Evolutionary conservation across 2,113 vertebrate genomes (phyloP).

Genomic region (Bolborhynchus lineola): DNA sequence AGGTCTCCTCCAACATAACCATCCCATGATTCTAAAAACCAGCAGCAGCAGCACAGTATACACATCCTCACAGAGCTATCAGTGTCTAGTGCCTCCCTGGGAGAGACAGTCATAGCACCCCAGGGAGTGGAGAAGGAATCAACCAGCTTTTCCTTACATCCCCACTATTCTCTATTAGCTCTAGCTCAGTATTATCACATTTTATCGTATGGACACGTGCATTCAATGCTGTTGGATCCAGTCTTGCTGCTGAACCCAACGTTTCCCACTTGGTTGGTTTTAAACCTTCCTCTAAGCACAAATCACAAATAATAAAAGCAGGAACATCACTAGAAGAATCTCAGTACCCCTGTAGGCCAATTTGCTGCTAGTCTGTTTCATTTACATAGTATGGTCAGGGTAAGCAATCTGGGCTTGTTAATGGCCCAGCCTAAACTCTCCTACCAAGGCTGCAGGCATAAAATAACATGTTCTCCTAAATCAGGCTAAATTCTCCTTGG

Average conservation of each 20-base stretch:
- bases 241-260: not conserved
- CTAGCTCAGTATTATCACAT: not conserved
- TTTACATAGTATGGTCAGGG: not conserved
- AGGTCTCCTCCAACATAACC: not conserved
- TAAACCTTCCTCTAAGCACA: not conserved
- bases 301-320: not conserved
- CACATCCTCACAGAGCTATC: not conserved
- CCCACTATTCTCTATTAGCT: not conserved
- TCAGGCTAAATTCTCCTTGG: not conserved
- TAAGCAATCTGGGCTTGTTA: not conserved
- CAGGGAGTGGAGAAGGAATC: not conserved
- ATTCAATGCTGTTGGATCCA: not conserved
- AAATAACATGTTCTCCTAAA: not conserved
- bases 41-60: not conserved
- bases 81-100: not conserved
- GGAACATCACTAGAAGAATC: not conserved
- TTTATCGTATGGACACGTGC: rapidly evolving
- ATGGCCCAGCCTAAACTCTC: not conserved
- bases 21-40: not conserved
- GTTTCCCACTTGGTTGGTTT: not conserved
- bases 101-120: not conserved
- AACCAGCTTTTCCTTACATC: not conserved
- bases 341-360: not conserved
- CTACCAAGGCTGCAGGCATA: not conserved
- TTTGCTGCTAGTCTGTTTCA: not conserved